These are phyloP conservation scores for Tipula unca DNA, from an alignment of 2,888 invertebrate species.

Conservation along the genomic window DNA sequence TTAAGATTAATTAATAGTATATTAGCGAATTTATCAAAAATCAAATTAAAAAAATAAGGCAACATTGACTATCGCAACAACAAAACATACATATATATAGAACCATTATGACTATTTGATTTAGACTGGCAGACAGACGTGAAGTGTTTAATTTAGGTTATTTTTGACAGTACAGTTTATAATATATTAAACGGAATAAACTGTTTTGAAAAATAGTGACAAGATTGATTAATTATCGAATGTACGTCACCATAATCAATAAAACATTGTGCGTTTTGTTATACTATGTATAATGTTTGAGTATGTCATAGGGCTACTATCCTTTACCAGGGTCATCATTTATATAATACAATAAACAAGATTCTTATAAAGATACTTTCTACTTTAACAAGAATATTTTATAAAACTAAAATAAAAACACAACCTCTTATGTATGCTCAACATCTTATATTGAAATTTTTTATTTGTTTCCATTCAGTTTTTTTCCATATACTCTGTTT, in stretches of 20 bases:
- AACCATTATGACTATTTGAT: neutral
- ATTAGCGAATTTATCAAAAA: neutral
- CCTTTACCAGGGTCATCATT: too few species aligned
- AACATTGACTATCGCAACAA: neutral
- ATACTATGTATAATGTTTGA: too few species aligned
- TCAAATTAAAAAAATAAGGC: neutral
- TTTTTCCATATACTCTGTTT: neutral
- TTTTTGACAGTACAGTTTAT: neutral
- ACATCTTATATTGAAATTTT: neutral
- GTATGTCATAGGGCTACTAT: too few species aligned
- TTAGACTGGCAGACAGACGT: neutral
- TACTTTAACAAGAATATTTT: neutral
- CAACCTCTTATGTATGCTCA: neutral
- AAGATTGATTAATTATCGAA: neutral
- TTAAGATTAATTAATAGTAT: neutral
- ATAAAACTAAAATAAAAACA: neutral
- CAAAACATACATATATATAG: neutral
- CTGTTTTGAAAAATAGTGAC: neutral
- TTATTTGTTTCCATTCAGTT: neutral
- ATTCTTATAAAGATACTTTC: neutral
- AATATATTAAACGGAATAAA: too few species aligned
- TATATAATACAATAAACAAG: neutral
- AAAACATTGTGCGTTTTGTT: too few species aligned
- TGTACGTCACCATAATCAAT: neutral
- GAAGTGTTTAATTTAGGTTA: neutral